These are phyloP conservation scores for Rissa tridactyla DNA, from an alignment of 2,113 vertebrate genomes.

Conservation along the genomic window DNA sequence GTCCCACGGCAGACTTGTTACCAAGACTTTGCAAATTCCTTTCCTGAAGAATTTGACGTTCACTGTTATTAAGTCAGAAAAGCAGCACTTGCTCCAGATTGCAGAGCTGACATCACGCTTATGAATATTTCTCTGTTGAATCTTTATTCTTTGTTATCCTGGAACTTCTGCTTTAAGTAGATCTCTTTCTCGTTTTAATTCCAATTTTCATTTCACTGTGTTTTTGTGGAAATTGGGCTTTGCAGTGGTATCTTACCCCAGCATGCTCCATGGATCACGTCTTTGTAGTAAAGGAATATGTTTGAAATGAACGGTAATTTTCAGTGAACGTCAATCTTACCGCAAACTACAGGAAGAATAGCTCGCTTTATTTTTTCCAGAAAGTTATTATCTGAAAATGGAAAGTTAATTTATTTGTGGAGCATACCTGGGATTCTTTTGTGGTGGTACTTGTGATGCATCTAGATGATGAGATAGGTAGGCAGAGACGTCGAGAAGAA, in stretches of 20 bases:
- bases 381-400: constrained; percentile 11
- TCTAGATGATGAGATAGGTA: neutral
- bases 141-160: constrained; percentile 10
- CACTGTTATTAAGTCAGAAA: constrained; percentile 44
- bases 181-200: neutral
- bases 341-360: neutral
- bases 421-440: constrained; percentile 12
- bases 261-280: neutral
- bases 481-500: neutral
- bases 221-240: constrained; percentile 14
- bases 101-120: neutral
- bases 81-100: constrained; percentile 11
- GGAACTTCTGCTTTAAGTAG: neutral
- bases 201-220: constrained; percentile 15
- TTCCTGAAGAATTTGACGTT: constrained; percentile 42
- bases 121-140: constrained; percentile 6
- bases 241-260: neutral
- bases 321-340: neutral
- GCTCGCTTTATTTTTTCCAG: neutral
- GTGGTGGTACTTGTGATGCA: neutral
- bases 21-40: constrained; percentile 43
- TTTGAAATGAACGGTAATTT: constrained; percentile 2
- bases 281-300: neutral
- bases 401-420: constrained; percentile 28
- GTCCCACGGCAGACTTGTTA: constrained; percentile 13